Evolutionary conservation across 2,797 vertebrate species (phyloP), one percentile per base, ranked within the genome.

Genomic region (Sebastes hubbsi): DNA sequence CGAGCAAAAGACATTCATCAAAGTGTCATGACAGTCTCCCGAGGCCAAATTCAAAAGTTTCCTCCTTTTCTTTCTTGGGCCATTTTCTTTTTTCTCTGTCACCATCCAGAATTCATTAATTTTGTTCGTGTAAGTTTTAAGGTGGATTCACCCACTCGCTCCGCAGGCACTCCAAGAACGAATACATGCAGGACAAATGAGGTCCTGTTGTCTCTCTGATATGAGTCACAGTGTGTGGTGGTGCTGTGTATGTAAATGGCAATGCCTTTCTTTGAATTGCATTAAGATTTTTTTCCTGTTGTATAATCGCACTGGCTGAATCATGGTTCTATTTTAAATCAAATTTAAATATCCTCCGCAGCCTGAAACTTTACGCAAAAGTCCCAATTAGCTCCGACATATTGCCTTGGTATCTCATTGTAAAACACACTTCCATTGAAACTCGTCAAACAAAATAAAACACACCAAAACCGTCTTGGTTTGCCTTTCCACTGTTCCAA

Each of bases 1-100:
- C 18, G 63, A 80, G 20, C 63, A 66, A n/a, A 75, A 71, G 61
- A 66, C 29, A 13, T 82, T 78, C 1, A 73, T 82, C 80, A 86
- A 70, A 55, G 46, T 56, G 80, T 71, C 78, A 34, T 1, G 32
- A 52, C 1, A 38, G 32, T 22, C 49, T 66, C 77, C 54, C 0
- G 10, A 59, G 75, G 78, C 63, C 4, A 4, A 75, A 55, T 64
- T 65, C 54, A 36, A 56, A 72, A 65, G 34, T 65, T 27, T 13
- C 8, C 13, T 36, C 12, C 5, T 4, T 69, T 67, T 11, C 9
- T 67, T 55, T 32, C 22, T 12, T 1, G 2, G 5, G 24, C 22
- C 20, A 3, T 54, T 38, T 61, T 38, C 24, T n/a, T 46, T 55
- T 42, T 67, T 11, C 22, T 74, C 32, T 6, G 56, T 56, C 70